phyloP scores from a whole-genome alignment of 2,113 vertebrate genomes.

The Chrysochloris asiatica region DNA sequence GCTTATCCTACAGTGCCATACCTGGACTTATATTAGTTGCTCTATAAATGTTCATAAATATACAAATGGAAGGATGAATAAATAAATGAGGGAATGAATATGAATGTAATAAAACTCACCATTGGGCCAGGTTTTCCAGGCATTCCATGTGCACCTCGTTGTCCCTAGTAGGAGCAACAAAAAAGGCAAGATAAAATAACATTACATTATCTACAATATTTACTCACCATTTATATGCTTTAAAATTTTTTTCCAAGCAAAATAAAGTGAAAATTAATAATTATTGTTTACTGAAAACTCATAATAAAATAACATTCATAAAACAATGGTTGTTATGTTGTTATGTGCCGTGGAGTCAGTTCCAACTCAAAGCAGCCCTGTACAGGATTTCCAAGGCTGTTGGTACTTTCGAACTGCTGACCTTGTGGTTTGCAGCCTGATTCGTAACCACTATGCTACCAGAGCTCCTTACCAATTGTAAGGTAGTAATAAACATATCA shows the following conservation, averaged over 20 bases:
- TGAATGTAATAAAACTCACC: constrained; percentile 72
- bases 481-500: not conserved
- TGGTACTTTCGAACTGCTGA: no score
- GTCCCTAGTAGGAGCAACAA: constrained; percentile 87
- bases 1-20: not conserved
- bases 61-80: not conserved
- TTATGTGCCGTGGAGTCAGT: no score
- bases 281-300: not conserved
- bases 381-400: no score
- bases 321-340: no score
- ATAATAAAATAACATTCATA: no score
- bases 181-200: not conserved
- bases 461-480: no score
- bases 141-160: constrained; percentile 92
- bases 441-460: no score
- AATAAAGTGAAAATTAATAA: constrained; percentile 46
- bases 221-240: not conserved
- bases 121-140: constrained; percentile 92
- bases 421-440: no score
- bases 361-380: no score
- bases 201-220: not conserved
- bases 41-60: not conserved
- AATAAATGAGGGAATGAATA: not conserved
- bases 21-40: not conserved
- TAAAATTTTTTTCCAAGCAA: not conserved